Evolutionary conservation across 2,797 vertebrate genomes (phyloP).

Genomic region (Pseudopleuronectes americanus): DNA sequence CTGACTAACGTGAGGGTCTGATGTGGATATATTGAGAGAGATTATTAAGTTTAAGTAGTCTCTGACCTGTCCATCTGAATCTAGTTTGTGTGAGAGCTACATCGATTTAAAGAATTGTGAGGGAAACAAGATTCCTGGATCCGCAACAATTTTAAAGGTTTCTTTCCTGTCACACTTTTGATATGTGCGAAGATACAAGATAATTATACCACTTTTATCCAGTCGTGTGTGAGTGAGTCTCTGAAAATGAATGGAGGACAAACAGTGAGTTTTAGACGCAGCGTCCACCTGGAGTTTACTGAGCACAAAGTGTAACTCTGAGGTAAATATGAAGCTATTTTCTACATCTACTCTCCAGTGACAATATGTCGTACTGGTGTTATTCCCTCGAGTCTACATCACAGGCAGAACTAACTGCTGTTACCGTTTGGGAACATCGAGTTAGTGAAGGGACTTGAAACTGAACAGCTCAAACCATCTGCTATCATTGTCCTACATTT

Average conservation of each 20-base stretch:
- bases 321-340: slow-evolving; percentile 16
- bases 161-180: not conserved
- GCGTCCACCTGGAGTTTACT: slow-evolving; percentile 1
- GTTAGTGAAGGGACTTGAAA: slow-evolving; percentile 10
- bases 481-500: slow-evolving; percentile 2
- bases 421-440: slow-evolving; percentile 14
- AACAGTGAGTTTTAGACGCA: not conserved
- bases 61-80: too few species aligned
- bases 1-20: too few species aligned
- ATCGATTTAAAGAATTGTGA: too few species aligned
- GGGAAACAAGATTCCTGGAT: too few species aligned
- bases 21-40: too few species aligned
- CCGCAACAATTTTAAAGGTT: too few species aligned
- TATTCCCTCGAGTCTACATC: slow-evolving; percentile 24
- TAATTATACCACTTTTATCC: slow-evolving; percentile 46
- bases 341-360: slow-evolving; percentile 13
- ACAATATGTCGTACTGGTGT: not conserved
- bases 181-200: slow-evolving; percentile 6
- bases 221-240: slow-evolving; percentile 19
- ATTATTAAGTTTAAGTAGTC: too few species aligned
- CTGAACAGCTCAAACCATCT: not conserved
- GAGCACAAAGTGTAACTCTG: not conserved
- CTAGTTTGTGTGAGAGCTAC: too few species aligned
- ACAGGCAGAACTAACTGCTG: slow-evolving; percentile 6
- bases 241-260: slow-evolving; percentile 38